Conservation (phyloP, 2,888 invertebrate species). For the Embidobia sp. region DNA sequence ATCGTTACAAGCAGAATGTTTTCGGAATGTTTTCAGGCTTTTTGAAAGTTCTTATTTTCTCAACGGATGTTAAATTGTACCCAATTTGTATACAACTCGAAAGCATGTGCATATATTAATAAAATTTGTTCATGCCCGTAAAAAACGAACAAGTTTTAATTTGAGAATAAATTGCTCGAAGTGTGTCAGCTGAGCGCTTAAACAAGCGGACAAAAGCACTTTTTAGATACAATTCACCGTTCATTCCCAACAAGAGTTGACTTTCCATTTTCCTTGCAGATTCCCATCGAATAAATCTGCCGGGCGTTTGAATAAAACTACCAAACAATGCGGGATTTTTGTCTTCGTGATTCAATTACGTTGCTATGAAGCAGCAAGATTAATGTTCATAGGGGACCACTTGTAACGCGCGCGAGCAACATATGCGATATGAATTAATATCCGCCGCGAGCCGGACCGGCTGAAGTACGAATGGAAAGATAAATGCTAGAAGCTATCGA, state of each 20-base stretch:
- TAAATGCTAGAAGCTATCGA: constrained; percentile 68
- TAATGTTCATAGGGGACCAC: constrained; percentile 63
- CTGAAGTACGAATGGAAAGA: constrained; percentile 67
- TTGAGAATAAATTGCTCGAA: too few species aligned
- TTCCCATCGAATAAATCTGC: constrained; percentile 47
- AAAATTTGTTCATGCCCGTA: too few species aligned
- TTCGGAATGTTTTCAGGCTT: too few species aligned
- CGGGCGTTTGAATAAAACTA: constrained; percentile 35
- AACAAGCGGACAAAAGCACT: too few species aligned
- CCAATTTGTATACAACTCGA: too few species aligned
- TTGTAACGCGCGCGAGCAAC: constrained; percentile 57
- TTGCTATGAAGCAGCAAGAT: constrained; percentile 54
- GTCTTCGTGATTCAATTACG: constrained; percentile 57
- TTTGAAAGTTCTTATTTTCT: too few species aligned
- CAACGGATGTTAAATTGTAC: too few species aligned
- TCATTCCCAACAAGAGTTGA: neutral
- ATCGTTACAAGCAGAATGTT: constrained; percentile 19
- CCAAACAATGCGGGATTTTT: constrained; percentile 48
- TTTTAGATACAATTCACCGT: constrained; percentile 1
- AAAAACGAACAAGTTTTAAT: too few species aligned
- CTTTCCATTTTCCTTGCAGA: constrained; percentile 43
- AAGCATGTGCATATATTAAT: too few species aligned
- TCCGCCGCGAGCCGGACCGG: constrained; percentile 62
- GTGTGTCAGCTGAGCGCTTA: too few species aligned
- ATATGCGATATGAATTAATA: constrained; percentile 67